Evolutionary conservation across 2,888 invertebrate genomes (phyloP).

Genomic region (Trileptium ribeirensis): DNA sequence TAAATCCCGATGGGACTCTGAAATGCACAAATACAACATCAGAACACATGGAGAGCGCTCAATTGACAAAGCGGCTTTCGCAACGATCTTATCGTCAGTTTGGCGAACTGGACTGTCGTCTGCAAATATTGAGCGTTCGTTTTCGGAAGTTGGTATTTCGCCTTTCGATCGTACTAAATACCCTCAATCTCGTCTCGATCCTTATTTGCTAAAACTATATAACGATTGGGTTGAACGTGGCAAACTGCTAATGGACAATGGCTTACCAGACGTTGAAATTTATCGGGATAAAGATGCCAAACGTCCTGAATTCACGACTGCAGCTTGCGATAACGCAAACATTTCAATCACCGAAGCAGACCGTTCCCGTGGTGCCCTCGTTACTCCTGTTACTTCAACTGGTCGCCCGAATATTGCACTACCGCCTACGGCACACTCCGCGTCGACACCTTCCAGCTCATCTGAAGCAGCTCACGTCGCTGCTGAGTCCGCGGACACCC

Average conservation of each 20-base stretch:
- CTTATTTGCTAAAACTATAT: neutral
- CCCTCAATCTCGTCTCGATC: neutral
- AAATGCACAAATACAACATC: neutral
- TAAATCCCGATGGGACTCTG: neutral
- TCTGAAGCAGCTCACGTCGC: too few species aligned
- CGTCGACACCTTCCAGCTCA: too few species aligned
- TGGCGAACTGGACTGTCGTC: neutral
- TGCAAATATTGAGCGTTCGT: neutral
- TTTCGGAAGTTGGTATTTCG: neutral
- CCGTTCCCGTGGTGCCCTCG: too few species aligned
- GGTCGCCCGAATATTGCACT: too few species aligned
- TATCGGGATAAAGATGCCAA: too few species aligned
- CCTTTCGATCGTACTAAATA: neutral
- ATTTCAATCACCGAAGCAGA: too few species aligned
- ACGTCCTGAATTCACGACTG: too few species aligned
- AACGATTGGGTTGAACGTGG: neutral
- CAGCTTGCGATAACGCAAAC: too few species aligned
- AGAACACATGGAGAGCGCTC: neutral
- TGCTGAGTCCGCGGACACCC: too few species aligned
- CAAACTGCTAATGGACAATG: neutral
- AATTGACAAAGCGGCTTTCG: neutral
- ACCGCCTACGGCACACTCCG: too few species aligned
- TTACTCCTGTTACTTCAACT: too few species aligned
- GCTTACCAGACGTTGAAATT: neutral
- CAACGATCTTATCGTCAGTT: neutral